A percentile compares a stretch with the other conserved stretches of the same genome.
These are phyloP conservation scores for Lumbricus terrestris DNA, from an alignment of 2,888 invertebrate species.

Conservation along the genomic window DNA sequence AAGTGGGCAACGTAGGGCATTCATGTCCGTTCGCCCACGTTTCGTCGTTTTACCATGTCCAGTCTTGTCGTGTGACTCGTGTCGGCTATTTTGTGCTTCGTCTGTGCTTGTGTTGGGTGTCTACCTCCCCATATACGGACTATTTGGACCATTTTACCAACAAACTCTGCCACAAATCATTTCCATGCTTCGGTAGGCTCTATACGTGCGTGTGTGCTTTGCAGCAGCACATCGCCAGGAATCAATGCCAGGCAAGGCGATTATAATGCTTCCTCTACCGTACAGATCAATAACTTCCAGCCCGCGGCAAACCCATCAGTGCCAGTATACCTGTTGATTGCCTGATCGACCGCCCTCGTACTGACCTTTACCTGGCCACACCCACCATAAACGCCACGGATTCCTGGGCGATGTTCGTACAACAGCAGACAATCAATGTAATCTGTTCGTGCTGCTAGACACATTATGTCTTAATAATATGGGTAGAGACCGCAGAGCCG, in stretches of 20 bases:
- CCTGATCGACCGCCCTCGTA: background rate
- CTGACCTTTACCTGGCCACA: background rate
- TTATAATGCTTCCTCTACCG: background rate
- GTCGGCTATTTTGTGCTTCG: background rate
- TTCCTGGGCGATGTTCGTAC: background rate
- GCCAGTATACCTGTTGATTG: background rate
- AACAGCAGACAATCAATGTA: too few species aligned
- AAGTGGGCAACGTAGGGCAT: background rate
- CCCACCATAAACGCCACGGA: background rate
- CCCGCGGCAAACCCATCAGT: too few species aligned
- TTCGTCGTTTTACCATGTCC: background rate
- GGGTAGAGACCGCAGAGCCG: background rate
- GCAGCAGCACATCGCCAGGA: background rate
- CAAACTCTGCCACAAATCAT: background rate
- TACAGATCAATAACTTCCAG: background rate
- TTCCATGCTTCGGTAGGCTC: background rate
- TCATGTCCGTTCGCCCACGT: background rate
- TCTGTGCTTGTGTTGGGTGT: background rate
- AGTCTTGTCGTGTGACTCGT: too few species aligned
- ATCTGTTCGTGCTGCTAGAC: background rate
- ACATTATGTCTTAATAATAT: background rate
- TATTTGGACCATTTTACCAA: background rate
- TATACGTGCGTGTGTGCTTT: background rate
- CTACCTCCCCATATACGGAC: background rate
- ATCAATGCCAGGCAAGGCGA: background rate